Evolutionary conservation across 2,888 invertebrate species (phyloP).

Genomic region (Girardia tigrina): DNA sequence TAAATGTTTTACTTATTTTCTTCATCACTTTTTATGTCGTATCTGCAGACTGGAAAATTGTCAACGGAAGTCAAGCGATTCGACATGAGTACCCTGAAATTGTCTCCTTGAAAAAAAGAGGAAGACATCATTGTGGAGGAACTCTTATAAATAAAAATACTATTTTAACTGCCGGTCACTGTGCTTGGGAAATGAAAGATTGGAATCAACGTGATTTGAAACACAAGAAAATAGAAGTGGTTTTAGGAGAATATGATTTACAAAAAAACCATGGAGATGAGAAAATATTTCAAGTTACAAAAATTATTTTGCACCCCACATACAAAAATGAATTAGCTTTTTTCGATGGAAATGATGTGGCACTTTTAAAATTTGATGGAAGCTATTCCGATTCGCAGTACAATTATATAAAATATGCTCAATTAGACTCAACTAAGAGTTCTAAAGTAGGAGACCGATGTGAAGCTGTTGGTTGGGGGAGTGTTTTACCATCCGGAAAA

Average conservation of each 20-base stretch:
- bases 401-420: not conserved
- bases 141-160: constrained; percentile 39
- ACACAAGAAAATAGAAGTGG: not conserved
- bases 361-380: constrained; percentile 21
- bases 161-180: constrained; percentile 43
- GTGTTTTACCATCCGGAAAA: not conserved
- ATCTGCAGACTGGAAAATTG: constrained; percentile 24
- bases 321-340: constrained; percentile 37
- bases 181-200: constrained; percentile 38
- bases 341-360: constrained; percentile 38
- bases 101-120: not conserved
- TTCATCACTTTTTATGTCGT: too few relatives aligned
- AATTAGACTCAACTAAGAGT: not conserved
- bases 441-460: not conserved
- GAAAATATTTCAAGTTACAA: constrained; percentile 19
- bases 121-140: constrained; percentile 38
- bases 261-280: not conserved
- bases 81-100: constrained; percentile 25
- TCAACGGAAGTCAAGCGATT: not conserved
- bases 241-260: not conserved
- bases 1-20: too few relatives aligned
- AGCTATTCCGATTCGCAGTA: not conserved
- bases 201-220: not conserved
- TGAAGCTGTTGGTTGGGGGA: constrained; percentile 17
- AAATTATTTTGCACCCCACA: constrained; percentile 36